phyloP scores from a whole-genome alignment of 2,888 invertebrate species.

The Ichneumoninae sp. region DNA sequence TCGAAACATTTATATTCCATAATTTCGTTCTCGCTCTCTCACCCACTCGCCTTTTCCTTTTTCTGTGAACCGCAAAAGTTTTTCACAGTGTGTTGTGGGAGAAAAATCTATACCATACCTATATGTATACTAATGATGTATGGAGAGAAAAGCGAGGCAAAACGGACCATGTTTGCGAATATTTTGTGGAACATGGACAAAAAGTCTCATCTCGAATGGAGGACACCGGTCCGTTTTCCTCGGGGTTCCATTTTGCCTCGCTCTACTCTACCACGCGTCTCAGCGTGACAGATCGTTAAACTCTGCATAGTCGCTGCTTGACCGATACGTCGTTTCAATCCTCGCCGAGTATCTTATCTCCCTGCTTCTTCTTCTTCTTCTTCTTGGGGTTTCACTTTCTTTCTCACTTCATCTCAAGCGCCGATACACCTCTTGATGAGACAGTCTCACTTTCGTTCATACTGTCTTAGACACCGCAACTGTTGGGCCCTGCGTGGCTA shows the following conservation, averaged over 20 bases:
- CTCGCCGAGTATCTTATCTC: slow-evolving; percentile 1
- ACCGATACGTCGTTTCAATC: slow-evolving; percentile 47
- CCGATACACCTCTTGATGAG: neutral
- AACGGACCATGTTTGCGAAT: neutral
- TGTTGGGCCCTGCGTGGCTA: slow-evolving; percentile 55
- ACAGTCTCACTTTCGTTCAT: slow-evolving; percentile 34
- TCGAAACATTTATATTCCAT: slow-evolving; percentile 21
- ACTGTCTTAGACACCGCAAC: slow-evolving; percentile 30
- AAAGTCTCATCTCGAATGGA: no score
- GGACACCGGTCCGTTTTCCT: neutral
- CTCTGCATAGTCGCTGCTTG: slow-evolving; percentile 66
- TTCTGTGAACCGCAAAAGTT: slow-evolving; percentile 71
- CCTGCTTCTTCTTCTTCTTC: slow-evolving; percentile 7
- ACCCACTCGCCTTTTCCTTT: slow-evolving; percentile 29
- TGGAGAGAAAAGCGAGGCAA: neutral
- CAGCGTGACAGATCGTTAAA: slow-evolving; percentile 71
- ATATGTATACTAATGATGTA: neutral
- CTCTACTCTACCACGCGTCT: slow-evolving; percentile 34
- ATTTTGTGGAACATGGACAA: no score
- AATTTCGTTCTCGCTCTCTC: slow-evolving; percentile 15
- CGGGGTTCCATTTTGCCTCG: neutral
- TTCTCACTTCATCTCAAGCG: neutral
- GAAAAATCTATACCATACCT: slow-evolving; percentile 1
- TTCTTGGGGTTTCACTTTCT: slow-evolving; percentile 61
- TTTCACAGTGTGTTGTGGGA: slow-evolving; percentile 6